Evolutionary conservation across 2,797 vertebrate species (phyloP).

Genomic region (Masticophis lateralis): DNA sequence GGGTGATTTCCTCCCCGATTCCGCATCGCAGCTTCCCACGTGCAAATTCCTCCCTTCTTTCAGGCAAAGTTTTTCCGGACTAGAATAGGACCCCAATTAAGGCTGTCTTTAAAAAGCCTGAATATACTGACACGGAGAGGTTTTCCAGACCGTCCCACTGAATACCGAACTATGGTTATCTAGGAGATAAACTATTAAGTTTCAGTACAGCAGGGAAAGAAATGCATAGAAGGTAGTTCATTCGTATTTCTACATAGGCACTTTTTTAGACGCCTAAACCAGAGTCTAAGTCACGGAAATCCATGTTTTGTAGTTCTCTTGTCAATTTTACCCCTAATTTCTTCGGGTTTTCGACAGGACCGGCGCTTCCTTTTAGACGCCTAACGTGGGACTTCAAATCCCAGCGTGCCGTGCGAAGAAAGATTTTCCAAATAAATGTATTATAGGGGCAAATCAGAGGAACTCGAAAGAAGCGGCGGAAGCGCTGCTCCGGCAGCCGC

Average conservation of each 20-base stretch:
- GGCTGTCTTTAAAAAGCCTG: background rate
- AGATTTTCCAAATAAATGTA: too few relatives aligned
- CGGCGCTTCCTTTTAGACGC: background rate
- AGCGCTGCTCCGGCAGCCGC: background rate
- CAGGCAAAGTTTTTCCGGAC: background rate
- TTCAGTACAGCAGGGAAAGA: too few relatives aligned
- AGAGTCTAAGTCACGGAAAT: background rate
- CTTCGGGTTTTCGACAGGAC: background rate
- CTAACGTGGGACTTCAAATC: constrained; percentile 7
- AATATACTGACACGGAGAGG: too few relatives aligned
- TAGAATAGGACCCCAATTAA: background rate
- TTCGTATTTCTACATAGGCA: background rate
- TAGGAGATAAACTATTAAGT: background rate
- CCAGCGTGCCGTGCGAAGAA: background rate
- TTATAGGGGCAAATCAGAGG: background rate
- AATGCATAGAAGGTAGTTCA: too few relatives aligned
- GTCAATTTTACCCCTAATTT: background rate
- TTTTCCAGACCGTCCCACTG: background rate
- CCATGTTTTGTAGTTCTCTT: too few relatives aligned
- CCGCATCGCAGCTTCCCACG: background rate
- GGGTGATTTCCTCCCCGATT: background rate
- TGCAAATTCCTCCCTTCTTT: background rate
- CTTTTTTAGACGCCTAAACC: background rate
- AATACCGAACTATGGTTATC: background rate
- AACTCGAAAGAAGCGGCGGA: background rate